Percentiles rank a stretch among this genome's conserved stretches.
Conservation (phyloP, 1,140 invertebrate genomes). For the Drosophila suzukii region DNA sequence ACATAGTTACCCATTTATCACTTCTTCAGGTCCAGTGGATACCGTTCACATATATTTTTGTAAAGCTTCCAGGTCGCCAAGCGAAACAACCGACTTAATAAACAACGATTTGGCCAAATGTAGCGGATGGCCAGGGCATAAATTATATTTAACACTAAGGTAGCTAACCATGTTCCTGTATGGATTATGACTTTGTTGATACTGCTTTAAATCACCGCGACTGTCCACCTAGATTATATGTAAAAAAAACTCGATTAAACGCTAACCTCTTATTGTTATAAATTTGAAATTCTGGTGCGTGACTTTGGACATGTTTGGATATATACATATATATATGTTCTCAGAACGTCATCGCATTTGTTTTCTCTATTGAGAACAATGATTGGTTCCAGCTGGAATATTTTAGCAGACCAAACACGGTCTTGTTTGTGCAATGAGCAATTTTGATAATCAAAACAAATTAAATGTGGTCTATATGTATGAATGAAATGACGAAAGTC, state of each 20-base stretch:
- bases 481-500: too few species aligned
- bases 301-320: neutral
- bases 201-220: constrained; percentile 8
- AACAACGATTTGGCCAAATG: constrained; percentile 6
- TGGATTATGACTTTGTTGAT: neutral
- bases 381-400: constrained; percentile 1
- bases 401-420: constrained; percentile 3
- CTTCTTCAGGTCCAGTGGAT: neutral
- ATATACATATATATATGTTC: neutral
- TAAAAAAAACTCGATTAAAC: constrained; percentile 1
- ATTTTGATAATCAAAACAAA: too few species aligned
- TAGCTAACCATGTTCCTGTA: constrained; percentile 1
- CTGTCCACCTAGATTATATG: constrained; percentile 7
- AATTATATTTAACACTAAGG: constrained; percentile 12
- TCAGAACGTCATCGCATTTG: neutral
- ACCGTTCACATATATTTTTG: constrained; percentile 46
- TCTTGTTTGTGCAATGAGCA: too few species aligned
- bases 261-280: neutral
- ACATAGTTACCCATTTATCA: neutral
- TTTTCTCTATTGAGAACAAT: constrained; percentile 3
- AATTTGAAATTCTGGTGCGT: neutral
- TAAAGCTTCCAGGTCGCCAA: constrained; percentile 42
- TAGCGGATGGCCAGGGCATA: constrained; percentile 1
- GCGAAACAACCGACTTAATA: constrained; percentile 38
- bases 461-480: too few species aligned